These are phyloP conservation scores for Linyphia triangularis DNA, from an alignment of 2,888 invertebrate genomes.

Conservation along the genomic window DNA sequence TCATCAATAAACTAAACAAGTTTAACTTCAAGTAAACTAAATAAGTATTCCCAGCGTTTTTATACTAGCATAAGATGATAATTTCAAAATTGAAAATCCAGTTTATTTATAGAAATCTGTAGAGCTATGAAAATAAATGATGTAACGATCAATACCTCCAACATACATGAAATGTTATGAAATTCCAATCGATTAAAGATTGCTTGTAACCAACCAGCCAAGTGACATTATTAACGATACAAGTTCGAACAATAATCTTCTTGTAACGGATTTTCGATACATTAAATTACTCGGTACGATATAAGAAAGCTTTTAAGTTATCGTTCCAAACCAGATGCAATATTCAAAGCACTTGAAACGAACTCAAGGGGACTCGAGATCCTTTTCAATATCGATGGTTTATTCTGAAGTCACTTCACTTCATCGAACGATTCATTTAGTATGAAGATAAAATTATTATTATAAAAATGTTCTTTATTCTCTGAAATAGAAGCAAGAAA, in stretches of 20 bases:
- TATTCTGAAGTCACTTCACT: not conserved
- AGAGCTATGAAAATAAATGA: not conserved
- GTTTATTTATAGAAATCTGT: no score
- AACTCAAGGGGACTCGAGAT: not conserved
- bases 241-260: not conserved
- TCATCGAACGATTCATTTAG: not conserved
- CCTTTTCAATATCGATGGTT: conserved; percentile 20
- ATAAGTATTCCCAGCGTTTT: no score
- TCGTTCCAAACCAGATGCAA: not conserved
- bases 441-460: not conserved
- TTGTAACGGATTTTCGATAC: conserved; percentile 36
- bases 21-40: no score
- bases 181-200: conserved; percentile 16
- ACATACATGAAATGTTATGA: not conserved
- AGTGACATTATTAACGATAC: conserved; percentile 22
- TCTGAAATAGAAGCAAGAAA: not conserved
- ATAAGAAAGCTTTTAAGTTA: not conserved
- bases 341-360: conserved; percentile 4
- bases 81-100: not conserved
- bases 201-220: not conserved
- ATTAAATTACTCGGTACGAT: not conserved
- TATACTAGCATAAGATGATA: not conserved
- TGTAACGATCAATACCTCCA: not conserved
- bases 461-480: not conserved
- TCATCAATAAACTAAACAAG: no score